Evolutionary conservation across 2,888 invertebrate species (phyloP).

Genomic region (Chymomyza fuscimana): DNA sequence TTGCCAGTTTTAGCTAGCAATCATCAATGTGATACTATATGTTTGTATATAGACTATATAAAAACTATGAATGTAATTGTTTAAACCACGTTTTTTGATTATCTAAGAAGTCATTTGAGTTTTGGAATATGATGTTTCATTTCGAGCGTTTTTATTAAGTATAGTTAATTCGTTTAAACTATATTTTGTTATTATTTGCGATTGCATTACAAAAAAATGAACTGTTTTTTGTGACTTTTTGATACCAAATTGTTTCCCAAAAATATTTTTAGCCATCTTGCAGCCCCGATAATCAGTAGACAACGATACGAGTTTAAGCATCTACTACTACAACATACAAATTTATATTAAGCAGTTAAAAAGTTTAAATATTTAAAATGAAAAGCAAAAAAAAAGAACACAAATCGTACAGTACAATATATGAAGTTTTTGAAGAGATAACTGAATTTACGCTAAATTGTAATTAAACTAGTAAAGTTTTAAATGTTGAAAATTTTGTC

Average conservation of each 20-base stretch:
- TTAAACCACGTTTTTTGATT: background rate
- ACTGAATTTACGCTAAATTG: background rate
- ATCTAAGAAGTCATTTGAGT: background rate
- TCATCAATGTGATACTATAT: constrained; percentile 44
- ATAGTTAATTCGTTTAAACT: too few relatives aligned
- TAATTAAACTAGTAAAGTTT: too few relatives aligned
- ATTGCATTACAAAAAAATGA: constrained; percentile 17
- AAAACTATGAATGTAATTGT: background rate
- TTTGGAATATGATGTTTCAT: background rate
- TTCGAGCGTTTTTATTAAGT: too few relatives aligned
- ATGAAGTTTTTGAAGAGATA: background rate
- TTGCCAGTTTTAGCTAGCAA: background rate
- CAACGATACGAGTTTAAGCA: too few relatives aligned
- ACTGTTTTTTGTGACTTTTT: constrained; percentile 42
- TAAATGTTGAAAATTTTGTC: too few relatives aligned
- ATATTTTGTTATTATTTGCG: too few relatives aligned
- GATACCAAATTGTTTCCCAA: constrained; percentile 31
- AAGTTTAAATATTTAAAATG: background rate
- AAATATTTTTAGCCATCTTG: background rate
- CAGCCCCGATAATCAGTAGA: too few relatives aligned
- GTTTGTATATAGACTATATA: constrained; percentile 14
- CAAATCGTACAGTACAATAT: background rate
- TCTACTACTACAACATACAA: too few relatives aligned
- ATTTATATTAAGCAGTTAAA: too few relatives aligned
- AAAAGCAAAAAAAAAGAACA: background rate